phyloP scores from a whole-genome alignment of 2,797 vertebrate genomes.

The Parauchenoglanis punctatus region DNA sequence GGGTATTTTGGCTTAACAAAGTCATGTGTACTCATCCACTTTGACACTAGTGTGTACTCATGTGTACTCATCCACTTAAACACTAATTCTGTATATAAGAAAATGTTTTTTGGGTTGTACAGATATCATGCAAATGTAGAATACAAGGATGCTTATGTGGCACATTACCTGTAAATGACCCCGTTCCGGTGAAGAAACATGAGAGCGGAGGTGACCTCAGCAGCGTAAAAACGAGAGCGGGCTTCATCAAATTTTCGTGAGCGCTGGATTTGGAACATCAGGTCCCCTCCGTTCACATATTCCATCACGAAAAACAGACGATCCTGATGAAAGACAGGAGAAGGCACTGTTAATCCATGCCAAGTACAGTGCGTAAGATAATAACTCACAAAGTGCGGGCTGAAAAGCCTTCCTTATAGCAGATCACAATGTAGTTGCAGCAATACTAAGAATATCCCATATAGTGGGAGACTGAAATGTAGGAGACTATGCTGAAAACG shows the following conservation, averaged over 20 bases:
- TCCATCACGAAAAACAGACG: conserved; percentile 98
- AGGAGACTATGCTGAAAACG: not conserved
- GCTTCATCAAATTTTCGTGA: conserved; percentile 96
- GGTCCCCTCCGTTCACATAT: conserved; percentile 94
- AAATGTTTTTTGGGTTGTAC: not conserved
- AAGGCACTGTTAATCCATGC: not conserved
- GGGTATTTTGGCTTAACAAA: conserved; percentile 60
- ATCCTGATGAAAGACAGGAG: conserved; percentile 78
- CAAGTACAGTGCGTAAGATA: not conserved
- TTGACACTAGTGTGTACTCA: conserved; percentile 63
- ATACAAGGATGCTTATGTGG: not conserved
- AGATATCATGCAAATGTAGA: not conserved
- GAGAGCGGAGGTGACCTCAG: conserved; percentile 95
- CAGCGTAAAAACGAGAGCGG: conserved; percentile 92
- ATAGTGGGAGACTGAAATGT: not conserved
- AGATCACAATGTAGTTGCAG: not conserved
- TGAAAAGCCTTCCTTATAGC: not conserved
- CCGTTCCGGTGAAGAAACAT: conserved; percentile 96
- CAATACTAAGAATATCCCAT: not conserved
- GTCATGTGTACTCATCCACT: not conserved
- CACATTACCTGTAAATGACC: conserved; percentile 92
- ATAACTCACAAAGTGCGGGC: not conserved
- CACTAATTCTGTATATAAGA: conserved; percentile 63
- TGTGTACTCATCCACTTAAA: conserved; percentile 14
- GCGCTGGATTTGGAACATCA: conserved; percentile 98